Conservation (phyloP, 2,797 vertebrate genomes). For the Lates japonicus region DNA sequence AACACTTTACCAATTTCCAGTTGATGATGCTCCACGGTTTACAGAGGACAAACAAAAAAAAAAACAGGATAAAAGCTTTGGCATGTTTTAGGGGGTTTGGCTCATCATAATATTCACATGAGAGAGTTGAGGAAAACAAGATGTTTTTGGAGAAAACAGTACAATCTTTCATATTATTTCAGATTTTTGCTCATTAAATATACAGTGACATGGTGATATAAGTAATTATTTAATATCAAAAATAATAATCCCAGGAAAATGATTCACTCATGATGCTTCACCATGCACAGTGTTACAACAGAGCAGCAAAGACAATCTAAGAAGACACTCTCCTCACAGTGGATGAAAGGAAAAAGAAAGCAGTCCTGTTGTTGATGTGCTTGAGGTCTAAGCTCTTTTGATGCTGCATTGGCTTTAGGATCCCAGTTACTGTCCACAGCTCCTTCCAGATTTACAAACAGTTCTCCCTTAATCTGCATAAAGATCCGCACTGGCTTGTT, state of each 20-base stretch:
- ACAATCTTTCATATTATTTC: not conserved
- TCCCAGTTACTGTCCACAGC: constrained; percentile 63
- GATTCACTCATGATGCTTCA: not conserved
- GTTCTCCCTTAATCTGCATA: constrained; percentile 75
- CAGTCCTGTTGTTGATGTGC: constrained; percentile 70
- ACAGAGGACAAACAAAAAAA: constrained; percentile 40
- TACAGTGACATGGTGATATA: not conserved
- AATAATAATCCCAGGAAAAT: not conserved
- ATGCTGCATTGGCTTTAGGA: constrained; percentile 63
- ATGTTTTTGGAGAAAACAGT: not conserved
- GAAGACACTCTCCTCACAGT: not conserved
- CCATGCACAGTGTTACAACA: not conserved
- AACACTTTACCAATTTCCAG: constrained; percentile 79
- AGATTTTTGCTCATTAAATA: not conserved
- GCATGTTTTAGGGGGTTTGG: constrained; percentile 7
- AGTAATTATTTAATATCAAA: not conserved
- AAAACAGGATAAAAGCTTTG: constrained; percentile 45
- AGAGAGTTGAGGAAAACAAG: not conserved
- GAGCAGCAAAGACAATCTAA: not conserved
- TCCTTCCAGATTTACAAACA: constrained; percentile 75
- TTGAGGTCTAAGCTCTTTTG: constrained; percentile 71
- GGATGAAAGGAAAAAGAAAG: constrained; percentile 43
- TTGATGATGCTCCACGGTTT: constrained; percentile 69
- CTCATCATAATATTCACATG: constrained; percentile 34
- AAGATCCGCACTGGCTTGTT: constrained; percentile 70